Base-by-base conservation (phyloP, 2,888 invertebrate genomes). In the Exocentrus adspersus region DNA sequence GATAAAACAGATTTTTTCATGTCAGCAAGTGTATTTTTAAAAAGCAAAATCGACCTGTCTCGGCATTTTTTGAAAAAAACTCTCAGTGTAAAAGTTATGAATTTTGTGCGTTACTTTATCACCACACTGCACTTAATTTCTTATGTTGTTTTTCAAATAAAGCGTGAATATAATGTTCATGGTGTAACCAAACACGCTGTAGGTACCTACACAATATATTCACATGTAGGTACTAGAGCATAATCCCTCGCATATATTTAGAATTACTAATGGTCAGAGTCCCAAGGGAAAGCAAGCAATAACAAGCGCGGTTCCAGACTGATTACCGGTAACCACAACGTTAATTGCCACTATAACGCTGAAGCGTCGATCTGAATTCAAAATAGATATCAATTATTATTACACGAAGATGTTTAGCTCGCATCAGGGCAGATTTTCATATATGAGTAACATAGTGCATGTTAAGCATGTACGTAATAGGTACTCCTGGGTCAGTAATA, bases 291-390 rank as follows among this genome's bases (percentile, higher is more conserved):
- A 41, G 48, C 42, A 53, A 58, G 64, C 62, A 65, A 65, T 67
- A 71, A 73, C 72, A 69, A 66, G 66, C 67, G 75, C 72, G 77
- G 77, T 75, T 77, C 75, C 71, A 76, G 79, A 77, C 78, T 81
- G 79, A 80, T 81, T 81, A 80, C 79, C 79, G 76, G 77, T 77
- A 77, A 80, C 81, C 81, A 77, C 81, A 80, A 75, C 74, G 79
- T 77, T 81, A 81, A 81, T 81, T 81, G 75, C 77, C 68, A 71
- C 78, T 73, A 79, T 79, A 79, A 79, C 79, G 78, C 73, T 73
- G 71, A 72, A 72, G 73, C 70, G 75, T 71, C 78, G 76, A 79
- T 79, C 78, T 79, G 79, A 79, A 80, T 80, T 77, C 76, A 75
- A 72, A 75, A 68, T n/a, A n/a, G n/a, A n/a, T 75, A 71, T 72